Evolutionary conservation across 2,113 vertebrate genomes (phyloP), one percentile per base, ranked within the genome.

Genomic region (Neogobius melanostomus): DNA sequence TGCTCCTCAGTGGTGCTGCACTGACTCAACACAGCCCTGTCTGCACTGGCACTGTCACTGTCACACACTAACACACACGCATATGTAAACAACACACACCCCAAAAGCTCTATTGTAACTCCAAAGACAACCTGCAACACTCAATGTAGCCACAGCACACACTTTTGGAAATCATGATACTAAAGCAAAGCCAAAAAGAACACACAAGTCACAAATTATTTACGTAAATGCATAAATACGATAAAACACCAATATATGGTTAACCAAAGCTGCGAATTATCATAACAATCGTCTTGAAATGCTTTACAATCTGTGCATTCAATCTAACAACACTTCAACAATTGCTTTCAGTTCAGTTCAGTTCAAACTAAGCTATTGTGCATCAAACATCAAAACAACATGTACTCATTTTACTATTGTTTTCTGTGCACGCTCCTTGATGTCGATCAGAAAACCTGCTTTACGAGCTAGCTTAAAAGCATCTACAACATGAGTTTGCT

Each of bases 1-100:
- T 80, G 85, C 43, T 92, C 88, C 73, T 88, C 89, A 46, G 17
- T 71, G 15, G 75, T 77, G 80, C 85, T 90, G 90, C 86, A 81
- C 79, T 88, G 83, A 72, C 72, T 91, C 21, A 84, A 76, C 77
- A 86, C 79, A 42, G 85, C 79, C 71, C 85, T 89, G 83, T 91
- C 90, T 81, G 71, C 69, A 79, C 78, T 87, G 79, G 84, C 69
- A 62, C 85, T 70, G 64, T 71, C 82, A 65, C 74, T 11, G 60
- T 87, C 86, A 71, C 48, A 43, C 76, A 47, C 53, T 50, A 54
- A 46, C 47, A 44, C 10, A 61, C 48, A 11, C 56, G 42, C 66
- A 74, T 64, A 68, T 36, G 28, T 16, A 9, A 6, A 54, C 4
- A 53, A 69, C 9, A 53, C 43, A 68, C 28, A 71, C 43, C 61